A percentile compares a stretch with the other conserved stretches of the same genome.
These are phyloP conservation scores for Eubasilissa regina DNA, from an alignment of 1,140 invertebrate genomes.

Conservation along the genomic window DNA sequence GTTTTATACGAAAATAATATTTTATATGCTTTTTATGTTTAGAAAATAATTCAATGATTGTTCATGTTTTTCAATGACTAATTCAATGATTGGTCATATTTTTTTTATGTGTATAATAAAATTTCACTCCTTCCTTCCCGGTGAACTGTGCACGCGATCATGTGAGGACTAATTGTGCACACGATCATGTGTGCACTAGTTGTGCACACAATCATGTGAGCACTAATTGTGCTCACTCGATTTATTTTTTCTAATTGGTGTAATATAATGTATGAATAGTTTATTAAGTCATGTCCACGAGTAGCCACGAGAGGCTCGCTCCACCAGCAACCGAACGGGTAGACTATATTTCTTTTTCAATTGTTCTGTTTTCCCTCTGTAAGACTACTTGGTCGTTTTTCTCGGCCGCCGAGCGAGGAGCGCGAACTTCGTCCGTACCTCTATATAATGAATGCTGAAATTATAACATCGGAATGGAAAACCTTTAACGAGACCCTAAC, in stretches of 20 bases:
- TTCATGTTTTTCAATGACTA: no score
- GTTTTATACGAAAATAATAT: no score
- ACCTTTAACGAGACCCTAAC: neutral
- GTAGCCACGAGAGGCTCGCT: constrained; percentile 23
- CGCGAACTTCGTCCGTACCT: neutral
- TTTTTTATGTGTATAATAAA: no score
- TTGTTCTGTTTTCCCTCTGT: constrained; percentile 52
- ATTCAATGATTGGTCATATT: no score
- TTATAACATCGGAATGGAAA: constrained; percentile 8
- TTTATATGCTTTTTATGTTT: no score
- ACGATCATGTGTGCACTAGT: neutral
- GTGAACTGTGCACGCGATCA: no score
- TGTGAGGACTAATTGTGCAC: neutral
- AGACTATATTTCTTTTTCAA: constrained; percentile 52
- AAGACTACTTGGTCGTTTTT: constrained; percentile 47
- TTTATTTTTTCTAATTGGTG: neutral
- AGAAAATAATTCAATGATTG: no score
- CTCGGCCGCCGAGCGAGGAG: constrained; percentile 14
- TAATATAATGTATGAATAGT: neutral
- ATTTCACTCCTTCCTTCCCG: no score
- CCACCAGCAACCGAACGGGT: constrained; percentile 38
- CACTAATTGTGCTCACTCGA: neutral
- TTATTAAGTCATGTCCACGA: neutral
- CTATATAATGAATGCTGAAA: constrained; percentile 24
- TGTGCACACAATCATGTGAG: neutral